Conservation (phyloP, 2,888 invertebrate species). For the Paralinhomoeus sp. region DNA sequence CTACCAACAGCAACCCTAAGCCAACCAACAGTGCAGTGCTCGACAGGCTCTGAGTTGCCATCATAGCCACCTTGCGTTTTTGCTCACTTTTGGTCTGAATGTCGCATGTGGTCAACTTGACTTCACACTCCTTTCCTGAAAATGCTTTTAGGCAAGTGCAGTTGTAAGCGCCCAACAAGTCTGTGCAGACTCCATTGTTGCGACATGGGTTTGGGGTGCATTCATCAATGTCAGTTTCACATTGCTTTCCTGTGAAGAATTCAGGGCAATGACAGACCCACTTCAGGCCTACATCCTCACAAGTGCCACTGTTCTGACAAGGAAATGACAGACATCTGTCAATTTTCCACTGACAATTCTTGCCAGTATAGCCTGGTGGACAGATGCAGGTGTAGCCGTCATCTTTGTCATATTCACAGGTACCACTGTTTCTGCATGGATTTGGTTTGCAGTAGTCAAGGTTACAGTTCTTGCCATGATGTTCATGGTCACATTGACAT, state of each 20-base stretch:
- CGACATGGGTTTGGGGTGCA: not conserved
- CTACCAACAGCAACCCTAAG: not conserved
- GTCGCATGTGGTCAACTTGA: not conserved
- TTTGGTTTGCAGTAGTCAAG: not conserved
- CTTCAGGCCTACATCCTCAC: constrained; percentile 26
- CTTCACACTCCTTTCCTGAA: not conserved
- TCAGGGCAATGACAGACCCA: too few relatives aligned
- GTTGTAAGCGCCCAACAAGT: not conserved
- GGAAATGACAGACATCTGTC: constrained; percentile 59
- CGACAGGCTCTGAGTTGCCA: not conserved
- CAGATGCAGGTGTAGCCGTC: not conserved
- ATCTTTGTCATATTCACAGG: not conserved
- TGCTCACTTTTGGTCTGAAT: not conserved
- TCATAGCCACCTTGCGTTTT: not conserved
- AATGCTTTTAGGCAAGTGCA: not conserved
- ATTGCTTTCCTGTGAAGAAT: not conserved
- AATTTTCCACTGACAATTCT: constrained; percentile 44
- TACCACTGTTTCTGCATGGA: not conserved
- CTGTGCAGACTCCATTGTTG: not conserved
- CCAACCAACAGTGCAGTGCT: not conserved
- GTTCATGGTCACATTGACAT: not conserved
- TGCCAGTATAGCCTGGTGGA: not conserved
- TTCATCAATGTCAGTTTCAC: not conserved
- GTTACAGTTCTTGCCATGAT: not conserved
- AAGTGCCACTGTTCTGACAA: constrained; percentile 51